Conservation (phyloP, 2,113 vertebrate species). For the Solea senegalensis region DNA sequence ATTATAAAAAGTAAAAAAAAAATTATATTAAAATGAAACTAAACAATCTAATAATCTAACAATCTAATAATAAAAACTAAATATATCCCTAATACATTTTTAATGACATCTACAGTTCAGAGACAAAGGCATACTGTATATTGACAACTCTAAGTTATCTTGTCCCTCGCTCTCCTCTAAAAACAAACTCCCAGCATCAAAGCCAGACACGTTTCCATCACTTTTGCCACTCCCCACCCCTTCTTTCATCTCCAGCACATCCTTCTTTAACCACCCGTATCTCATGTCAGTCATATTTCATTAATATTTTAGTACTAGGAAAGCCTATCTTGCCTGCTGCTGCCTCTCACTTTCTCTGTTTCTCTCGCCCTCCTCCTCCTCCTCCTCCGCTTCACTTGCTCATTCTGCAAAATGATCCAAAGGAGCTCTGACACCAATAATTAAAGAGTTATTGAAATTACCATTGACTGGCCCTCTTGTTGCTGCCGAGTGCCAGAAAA, state of each 20-base stretch:
- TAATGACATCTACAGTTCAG: not conserved
- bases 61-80: too few relatives aligned
- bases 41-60: too few relatives aligned
- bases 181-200: constrained; percentile 44
- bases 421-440: constrained; percentile 66
- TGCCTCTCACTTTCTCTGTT: not conserved
- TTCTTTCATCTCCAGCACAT: not conserved
- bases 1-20: too few relatives aligned
- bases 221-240: not conserved
- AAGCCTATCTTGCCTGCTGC: constrained; percentile 20
- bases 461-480: constrained; percentile 65
- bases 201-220: constrained; percentile 45
- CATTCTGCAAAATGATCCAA: constrained; percentile 52
- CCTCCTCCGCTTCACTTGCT: not conserved
- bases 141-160: constrained; percentile 18
- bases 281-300: constrained; percentile 56
- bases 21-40: too few relatives aligned
- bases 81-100: not conserved
- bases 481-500: constrained; percentile 54
- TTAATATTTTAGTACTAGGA: constrained; percentile 65
- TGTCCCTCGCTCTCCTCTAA: not conserved
- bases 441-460: constrained; percentile 75
- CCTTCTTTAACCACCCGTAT: not conserved
- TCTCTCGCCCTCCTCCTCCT: too few relatives aligned
- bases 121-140: too few relatives aligned